Percentiles rank a stretch among this genome's conserved stretches.
These are phyloP conservation scores for Diarsia brunnea DNA, from an alignment of 2,888 invertebrate genomes.

Conservation along the genomic window DNA sequence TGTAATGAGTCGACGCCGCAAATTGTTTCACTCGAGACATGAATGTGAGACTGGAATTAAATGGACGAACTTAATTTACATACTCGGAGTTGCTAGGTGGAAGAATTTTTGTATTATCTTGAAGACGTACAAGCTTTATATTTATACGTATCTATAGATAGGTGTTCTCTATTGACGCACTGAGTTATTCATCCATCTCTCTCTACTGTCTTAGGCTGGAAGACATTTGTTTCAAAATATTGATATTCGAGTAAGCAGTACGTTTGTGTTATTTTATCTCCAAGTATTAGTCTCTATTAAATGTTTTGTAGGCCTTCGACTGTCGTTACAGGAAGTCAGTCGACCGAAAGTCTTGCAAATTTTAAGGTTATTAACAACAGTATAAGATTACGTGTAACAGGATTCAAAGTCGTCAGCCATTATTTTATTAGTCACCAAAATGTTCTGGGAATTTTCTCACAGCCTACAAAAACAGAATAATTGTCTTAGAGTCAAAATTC, in stretches of 20 bases:
- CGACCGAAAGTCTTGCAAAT: background rate
- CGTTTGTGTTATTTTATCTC: background rate
- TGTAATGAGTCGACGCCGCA: slow-evolving; percentile 58
- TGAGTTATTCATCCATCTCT: background rate
- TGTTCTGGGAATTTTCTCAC: slow-evolving; percentile 47
- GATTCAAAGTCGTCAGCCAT: slow-evolving; percentile 28
- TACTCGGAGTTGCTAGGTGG: background rate
- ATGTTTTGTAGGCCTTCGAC: background rate
- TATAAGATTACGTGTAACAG: slow-evolving; percentile 5
- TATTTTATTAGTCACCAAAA: slow-evolving; percentile 45
- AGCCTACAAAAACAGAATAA: slow-evolving; percentile 30
- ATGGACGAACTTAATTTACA: slow-evolving; percentile 51
- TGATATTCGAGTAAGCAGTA: background rate
- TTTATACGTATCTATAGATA: background rate
- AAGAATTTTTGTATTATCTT: background rate
- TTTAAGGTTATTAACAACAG: background rate
- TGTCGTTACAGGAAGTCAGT: background rate
- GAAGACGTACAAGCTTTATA: background rate
- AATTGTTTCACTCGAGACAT: slow-evolving; percentile 56
- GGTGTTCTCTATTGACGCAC: background rate
- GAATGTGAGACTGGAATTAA: slow-evolving; percentile 35
- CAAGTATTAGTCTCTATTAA: background rate
- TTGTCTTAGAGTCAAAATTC: slow-evolving; percentile 29
- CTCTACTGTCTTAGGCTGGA: background rate
- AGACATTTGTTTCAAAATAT: background rate